Conservation (phyloP, 2,797 vertebrate genomes). For the Xerus rutilus region DNA sequence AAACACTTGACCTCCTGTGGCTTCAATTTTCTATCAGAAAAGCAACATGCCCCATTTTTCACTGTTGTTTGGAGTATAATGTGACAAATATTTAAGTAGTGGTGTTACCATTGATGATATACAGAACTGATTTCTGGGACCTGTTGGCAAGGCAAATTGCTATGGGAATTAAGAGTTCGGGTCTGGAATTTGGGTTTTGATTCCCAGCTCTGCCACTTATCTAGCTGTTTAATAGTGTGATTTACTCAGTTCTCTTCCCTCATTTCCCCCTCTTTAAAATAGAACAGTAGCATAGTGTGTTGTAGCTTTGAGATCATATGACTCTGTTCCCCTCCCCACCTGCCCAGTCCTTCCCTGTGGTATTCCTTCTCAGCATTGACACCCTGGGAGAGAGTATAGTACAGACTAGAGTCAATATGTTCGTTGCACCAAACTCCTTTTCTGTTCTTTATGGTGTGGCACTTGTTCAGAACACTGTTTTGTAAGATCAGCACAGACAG, state of each 20-base stretch:
- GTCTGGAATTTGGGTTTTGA: neutral
- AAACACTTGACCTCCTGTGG: conserved; percentile 30
- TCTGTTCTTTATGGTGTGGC: neutral
- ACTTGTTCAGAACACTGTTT: neutral
- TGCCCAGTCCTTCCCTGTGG: neutral
- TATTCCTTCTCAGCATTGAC: neutral
- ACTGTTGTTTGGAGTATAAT: neutral
- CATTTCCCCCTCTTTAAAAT: conserved; percentile 35
- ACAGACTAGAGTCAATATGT: neutral
- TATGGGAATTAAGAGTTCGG: neutral
- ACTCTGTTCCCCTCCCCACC: neutral
- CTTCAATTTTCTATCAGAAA: conserved; percentile 53
- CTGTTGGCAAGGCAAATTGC: neutral
- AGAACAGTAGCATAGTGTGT: neutral
- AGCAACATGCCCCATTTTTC: neutral
- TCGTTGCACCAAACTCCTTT: neutral
- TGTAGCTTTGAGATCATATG: neutral
- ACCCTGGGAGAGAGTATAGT: neutral
- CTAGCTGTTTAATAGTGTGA: neutral
- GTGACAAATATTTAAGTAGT: neutral
- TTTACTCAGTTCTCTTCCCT: neutral
- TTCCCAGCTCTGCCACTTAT: neutral
- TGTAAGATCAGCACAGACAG: neutral
- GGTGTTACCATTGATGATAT: neutral
- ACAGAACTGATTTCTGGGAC: neutral